These are phyloP conservation scores for Dromiciops gliroides DNA, from an alignment of 2,113 vertebrate species.

Conservation along the genomic window DNA sequence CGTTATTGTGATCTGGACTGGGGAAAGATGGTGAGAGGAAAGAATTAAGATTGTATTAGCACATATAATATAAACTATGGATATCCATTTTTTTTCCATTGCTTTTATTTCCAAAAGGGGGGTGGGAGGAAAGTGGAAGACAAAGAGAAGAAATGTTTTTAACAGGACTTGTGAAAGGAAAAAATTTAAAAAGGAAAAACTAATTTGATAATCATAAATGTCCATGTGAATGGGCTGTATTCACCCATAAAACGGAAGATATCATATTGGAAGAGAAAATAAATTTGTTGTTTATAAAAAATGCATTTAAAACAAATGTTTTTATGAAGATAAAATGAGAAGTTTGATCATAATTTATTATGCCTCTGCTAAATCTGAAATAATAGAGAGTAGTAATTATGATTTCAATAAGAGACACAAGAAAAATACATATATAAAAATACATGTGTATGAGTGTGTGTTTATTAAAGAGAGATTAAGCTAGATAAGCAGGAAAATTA, in stretches of 20 bases:
- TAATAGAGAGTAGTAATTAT: no score
- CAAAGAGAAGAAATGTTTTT: not conserved
- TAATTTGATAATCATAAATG: not conserved
- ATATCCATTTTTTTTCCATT: not conserved
- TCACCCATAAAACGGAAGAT: not conserved
- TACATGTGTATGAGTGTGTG: no score
- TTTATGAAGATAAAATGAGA: no score
- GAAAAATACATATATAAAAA: no score
- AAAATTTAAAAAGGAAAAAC: not conserved
- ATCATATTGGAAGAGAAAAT: not conserved
- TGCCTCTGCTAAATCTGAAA: no score
- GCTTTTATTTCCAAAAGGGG: not conserved
- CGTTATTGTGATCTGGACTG: not conserved
- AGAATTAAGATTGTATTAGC: not conserved
- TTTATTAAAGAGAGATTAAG: no score
- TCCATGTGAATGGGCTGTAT: not conserved
- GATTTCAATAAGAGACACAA: no score
- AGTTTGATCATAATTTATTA: no score
- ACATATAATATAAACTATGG: not conserved
- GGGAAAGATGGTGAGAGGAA: not conserved
- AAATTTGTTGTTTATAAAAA: no score
- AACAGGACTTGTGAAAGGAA: not conserved
- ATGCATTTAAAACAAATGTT: no score
- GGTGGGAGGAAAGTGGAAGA: not conserved
- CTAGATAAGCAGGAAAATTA: no score